These are phyloP conservation scores for Catalaphyllia jardinei DNA, from an alignment of 64 coral and sea anemone genomes.

Conservation along the genomic window DNA sequence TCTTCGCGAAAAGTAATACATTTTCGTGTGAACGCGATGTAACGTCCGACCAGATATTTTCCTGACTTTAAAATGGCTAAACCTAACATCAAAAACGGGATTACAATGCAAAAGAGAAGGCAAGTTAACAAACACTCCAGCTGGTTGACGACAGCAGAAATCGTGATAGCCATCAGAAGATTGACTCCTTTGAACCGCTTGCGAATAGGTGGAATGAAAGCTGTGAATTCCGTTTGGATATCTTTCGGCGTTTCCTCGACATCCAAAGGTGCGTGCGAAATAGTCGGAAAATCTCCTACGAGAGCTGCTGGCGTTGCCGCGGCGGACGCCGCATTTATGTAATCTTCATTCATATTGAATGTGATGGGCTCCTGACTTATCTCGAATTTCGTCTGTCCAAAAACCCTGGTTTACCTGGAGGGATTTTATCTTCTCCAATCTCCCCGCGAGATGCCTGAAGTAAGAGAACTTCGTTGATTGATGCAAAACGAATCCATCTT, in stretches of 20 bases:
- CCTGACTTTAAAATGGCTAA: constrained; percentile 43
- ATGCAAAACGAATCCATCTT: neutral
- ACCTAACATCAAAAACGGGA: constrained; percentile 49
- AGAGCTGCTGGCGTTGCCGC: neutral
- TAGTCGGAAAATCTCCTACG: neutral
- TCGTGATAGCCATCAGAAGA: constrained; percentile 23
- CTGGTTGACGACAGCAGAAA: constrained; percentile 33
- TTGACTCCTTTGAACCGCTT: constrained; percentile 1
- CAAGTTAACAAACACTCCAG: constrained; percentile 51
- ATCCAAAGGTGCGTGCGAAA: neutral
- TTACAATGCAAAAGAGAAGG: constrained; percentile 21
- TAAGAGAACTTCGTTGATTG: neutral
- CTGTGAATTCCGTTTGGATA: neutral
- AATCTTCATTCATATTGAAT: constrained; percentile 5
- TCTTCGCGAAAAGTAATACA: constrained; percentile 71
- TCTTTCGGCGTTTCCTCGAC: neutral
- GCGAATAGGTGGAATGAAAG: neutral
- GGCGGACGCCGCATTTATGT: neutral
- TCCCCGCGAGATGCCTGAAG: neutral
- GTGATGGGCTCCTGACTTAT: neutral
- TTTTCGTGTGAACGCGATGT: constrained; percentile 48
- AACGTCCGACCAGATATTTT: constrained; percentile 43
- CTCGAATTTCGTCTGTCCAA: no score
- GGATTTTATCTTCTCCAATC: neutral
- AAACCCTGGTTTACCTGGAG: neutral